Percentiles rank a stretch among this genome's conserved stretches.
phyloP scores from a whole-genome alignment of 1,140 invertebrate genomes.

The Capitella teleta region DNA sequence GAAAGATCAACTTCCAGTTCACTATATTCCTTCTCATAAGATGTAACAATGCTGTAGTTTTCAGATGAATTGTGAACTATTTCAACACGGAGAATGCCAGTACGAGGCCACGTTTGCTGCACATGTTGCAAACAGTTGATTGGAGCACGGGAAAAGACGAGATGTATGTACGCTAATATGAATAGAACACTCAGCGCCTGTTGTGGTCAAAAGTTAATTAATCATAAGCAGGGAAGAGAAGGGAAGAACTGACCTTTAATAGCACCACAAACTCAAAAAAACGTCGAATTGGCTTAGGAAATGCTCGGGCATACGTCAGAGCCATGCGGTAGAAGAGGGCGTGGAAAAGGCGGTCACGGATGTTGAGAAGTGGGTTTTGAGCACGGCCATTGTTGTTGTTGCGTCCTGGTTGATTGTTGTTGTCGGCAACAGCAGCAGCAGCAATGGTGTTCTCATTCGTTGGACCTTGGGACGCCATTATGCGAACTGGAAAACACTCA shows the following conservation, averaged over 20 bases:
- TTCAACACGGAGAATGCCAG: slow-evolving; percentile 93
- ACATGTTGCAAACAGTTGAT: slow-evolving; percentile 87
- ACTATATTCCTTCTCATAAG: slow-evolving; percentile 35
- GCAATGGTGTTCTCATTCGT: slow-evolving; percentile 31
- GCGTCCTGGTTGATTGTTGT: slow-evolving; percentile 18
- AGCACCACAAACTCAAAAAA: slow-evolving; percentile 84
- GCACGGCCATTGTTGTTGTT: slow-evolving; percentile 47
- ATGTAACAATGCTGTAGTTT: slow-evolving; percentile 36
- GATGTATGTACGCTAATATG: slow-evolving; percentile 86
- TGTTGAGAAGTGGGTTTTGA: slow-evolving; percentile 45
- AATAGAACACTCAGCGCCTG: slow-evolving; percentile 78
- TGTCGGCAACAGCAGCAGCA: slow-evolving; percentile 25
- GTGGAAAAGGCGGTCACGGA: slow-evolving; percentile 87
- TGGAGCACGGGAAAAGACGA: slow-evolving; percentile 81
- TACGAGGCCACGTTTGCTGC: slow-evolving; percentile 77
- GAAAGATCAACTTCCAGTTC: neutral
- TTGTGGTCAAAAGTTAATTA: no score
- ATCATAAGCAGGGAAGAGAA: no score
- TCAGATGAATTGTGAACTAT: slow-evolving; percentile 61
- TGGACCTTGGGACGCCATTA: neutral
- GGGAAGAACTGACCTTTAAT: slow-evolving; percentile 60
- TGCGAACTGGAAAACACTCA: no score
- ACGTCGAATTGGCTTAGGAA: slow-evolving; percentile 72
- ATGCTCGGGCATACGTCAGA: slow-evolving; percentile 74
- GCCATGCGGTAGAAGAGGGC: slow-evolving; percentile 85